Percentiles rank a stretch among this genome's conserved stretches.
phyloP scores from a whole-genome alignment of 2,888 invertebrate species.

The Xanthorhoe spadicearia region DNA sequence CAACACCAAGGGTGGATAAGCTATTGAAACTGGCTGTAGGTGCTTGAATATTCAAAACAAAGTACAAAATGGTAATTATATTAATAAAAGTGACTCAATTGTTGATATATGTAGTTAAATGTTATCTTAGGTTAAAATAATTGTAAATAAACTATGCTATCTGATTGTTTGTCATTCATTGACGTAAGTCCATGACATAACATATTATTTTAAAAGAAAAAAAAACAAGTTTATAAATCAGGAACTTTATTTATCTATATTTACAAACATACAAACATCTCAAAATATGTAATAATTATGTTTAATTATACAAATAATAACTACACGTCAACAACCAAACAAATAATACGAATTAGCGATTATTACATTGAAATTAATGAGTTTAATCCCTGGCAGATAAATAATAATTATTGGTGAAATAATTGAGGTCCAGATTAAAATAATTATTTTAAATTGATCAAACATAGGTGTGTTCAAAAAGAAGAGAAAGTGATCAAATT shows the following conservation, averaged over 20 bases:
- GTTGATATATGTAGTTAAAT: constrained; percentile 7
- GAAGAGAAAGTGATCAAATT: no score
- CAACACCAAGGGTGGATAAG: no score
- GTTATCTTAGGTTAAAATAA: constrained; percentile 15
- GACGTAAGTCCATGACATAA: not conserved
- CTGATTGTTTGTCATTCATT: not conserved
- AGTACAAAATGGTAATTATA: no score
- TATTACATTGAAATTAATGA: constrained; percentile 5
- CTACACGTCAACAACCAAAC: constrained; percentile 60
- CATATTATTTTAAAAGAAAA: constrained; percentile 9
- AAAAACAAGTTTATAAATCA: constrained; percentile 58
- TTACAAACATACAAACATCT: constrained; percentile 81
- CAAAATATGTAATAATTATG: constrained; percentile 69
- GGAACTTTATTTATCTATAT: constrained; percentile 83
- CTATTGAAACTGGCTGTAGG: no score
- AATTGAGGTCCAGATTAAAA: no score
- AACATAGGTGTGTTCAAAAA: no score
- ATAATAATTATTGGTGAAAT: not conserved
- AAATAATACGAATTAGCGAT: constrained; percentile 20
- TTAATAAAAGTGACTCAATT: not conserved
- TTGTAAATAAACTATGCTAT: constrained; percentile 9
- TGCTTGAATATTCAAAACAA: no score
- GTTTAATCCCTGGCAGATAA: not conserved
- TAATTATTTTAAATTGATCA: no score
- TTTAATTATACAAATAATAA: constrained; percentile 54